Evolutionary conservation across 2,888 invertebrate genomes (phyloP), one percentile per base, ranked within the genome.

Genomic region (Dilophus febrilis): DNA sequence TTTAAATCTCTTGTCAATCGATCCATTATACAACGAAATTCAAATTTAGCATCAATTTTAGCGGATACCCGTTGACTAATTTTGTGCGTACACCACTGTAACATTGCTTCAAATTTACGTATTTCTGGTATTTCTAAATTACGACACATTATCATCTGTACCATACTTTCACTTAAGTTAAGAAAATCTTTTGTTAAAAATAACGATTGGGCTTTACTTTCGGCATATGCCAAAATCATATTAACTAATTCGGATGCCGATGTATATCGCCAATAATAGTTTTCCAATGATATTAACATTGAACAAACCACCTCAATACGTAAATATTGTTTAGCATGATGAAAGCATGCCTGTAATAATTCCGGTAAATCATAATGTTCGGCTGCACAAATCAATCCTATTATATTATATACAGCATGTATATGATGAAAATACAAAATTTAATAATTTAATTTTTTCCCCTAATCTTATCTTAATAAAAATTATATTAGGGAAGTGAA

Each of bases 301-400:
- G 79, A 77, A 64, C 90, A 90, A 57, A 85, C 90, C 54, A 90
- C 85, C 65, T 90, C 88, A 59, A 88, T 85, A 50, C 88, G 72
- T 29, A 91, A 70, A 60, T 88, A 90, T 60, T 91, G 90, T 59
- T 91, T 91, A 51, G 90, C 88, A 54, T 91, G 91, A 57, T 91
- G 91, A 66, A 91, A 91, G 64, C 91, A 91, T 11, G 91, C 91
- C 57, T 91, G 90, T 44, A 91, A 67, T 40, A 91, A 67, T 58
- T 91, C 91, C 1, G 91, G 90, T 44, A 91, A 67, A 62, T 91
- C 91, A 59, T 90, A 91, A 58, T 91, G 91, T 54, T 91, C 91
- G 1, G 91, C 91, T 2, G 91, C 90, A 58, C 90, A 91, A 48
- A 91, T 86, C 26, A 91, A 71, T 2, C 62, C 62, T 61, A 35